Percentiles rank a stretch among this genome's conserved stretches.
These are phyloP conservation scores for Brenthis ino DNA, from an alignment of 2,888 invertebrate genomes.

Conservation along the genomic window DNA sequence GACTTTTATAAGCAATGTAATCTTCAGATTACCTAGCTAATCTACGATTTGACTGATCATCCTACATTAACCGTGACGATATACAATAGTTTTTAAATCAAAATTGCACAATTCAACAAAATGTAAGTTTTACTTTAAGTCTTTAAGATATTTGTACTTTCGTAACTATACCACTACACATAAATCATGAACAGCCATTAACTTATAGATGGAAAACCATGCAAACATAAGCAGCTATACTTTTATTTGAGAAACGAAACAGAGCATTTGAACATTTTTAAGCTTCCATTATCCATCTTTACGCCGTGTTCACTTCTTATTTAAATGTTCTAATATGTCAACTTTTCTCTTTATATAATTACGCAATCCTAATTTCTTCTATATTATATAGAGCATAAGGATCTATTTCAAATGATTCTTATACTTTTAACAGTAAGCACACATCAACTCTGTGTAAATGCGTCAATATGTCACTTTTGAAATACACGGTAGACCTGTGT, in stretches of 20 bases:
- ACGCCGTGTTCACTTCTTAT: slow-evolving; percentile 6
- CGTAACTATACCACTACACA: too few species aligned
- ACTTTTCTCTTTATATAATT: not conserved
- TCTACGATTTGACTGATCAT: too few species aligned
- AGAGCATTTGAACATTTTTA: slow-evolving; percentile 5
- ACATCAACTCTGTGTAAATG: slow-evolving; percentile 18
- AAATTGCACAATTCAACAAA: too few species aligned
- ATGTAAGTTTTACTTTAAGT: too few species aligned
- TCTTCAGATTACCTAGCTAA: too few species aligned
- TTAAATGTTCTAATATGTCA: slow-evolving; percentile 9
- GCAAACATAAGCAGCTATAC: not conserved
- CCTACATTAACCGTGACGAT: too few species aligned
- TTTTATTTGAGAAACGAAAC: not conserved
- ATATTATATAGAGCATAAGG: slow-evolving; percentile 9
- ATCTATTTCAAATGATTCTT: not conserved
- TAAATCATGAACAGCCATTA: too few species aligned
- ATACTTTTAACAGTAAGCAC: not conserved
- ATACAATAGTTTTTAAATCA: too few species aligned
- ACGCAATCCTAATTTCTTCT: not conserved
- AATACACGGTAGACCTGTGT: slow-evolving; percentile 11
- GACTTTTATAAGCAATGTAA: too few species aligned
- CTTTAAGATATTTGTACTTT: too few species aligned
- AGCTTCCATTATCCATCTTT: slow-evolving; percentile 3
- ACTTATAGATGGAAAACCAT: too few species aligned
- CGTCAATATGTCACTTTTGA: slow-evolving; percentile 21